Percentiles rank a stretch among this genome's conserved stretches.
Conservation (phyloP, 2,797 vertebrate species). For the Pachyuromys duprasi region DNA sequence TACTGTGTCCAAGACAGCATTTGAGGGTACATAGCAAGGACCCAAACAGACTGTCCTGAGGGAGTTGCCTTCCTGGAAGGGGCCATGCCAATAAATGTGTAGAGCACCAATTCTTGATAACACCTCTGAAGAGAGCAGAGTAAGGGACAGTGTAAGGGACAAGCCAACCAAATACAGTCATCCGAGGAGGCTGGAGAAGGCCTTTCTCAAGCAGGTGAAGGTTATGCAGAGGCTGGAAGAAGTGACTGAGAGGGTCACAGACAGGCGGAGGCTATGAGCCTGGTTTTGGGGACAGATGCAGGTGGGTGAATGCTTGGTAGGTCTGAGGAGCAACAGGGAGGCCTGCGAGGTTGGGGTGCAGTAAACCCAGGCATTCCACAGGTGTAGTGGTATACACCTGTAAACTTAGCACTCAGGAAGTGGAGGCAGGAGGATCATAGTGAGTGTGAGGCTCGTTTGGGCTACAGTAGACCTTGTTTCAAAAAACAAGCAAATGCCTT, state of each 20-base stretch:
- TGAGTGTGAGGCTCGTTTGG: neutral
- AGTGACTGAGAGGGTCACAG: neutral
- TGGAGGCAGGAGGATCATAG: neutral
- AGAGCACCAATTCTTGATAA: neutral
- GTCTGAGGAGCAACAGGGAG: neutral
- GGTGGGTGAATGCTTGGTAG: neutral
- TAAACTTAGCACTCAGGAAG: neutral
- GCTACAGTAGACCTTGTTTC: neutral
- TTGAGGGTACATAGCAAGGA: neutral
- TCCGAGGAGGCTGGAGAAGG: neutral
- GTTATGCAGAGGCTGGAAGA: neutral
- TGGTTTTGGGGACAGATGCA: neutral
- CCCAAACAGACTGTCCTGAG: neutral
- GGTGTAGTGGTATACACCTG: neutral
- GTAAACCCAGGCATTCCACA: neutral
- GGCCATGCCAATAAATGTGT: neutral
- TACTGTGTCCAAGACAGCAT: neutral
- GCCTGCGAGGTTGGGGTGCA: neutral
- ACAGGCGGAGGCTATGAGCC: no score
- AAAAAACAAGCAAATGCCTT: neutral
- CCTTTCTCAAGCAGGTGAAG: neutral
- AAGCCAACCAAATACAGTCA: neutral
- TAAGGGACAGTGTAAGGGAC: neutral
- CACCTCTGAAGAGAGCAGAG: neutral
- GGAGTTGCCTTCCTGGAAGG: constrained; percentile 20